phyloP scores from a whole-genome alignment of 2,113 vertebrate species.

The Erpornis zantholeuca region DNA sequence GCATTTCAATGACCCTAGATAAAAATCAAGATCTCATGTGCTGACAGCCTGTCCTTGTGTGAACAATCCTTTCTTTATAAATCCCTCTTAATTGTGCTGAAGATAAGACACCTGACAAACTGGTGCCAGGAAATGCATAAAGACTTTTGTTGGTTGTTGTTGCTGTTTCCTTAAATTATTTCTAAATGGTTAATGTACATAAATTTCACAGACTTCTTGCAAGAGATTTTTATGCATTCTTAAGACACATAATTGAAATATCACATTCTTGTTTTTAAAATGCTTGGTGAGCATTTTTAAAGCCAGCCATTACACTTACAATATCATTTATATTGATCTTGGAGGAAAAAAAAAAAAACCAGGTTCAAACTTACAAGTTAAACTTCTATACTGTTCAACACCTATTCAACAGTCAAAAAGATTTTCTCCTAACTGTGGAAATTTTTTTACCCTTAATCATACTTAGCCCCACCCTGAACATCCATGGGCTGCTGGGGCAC shows the following conservation, averaged over 20 bases:
- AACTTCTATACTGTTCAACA: not conserved
- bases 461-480: too few species aligned
- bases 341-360: not conserved
- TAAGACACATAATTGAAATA: not conserved
- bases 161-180: not conserved
- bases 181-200: not conserved
- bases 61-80: not conserved
- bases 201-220: not conserved
- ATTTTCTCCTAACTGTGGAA: fast-evolving
- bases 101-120: not conserved
- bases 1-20: not conserved
- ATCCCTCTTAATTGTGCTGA: not conserved
- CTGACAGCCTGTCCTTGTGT: not conserved
- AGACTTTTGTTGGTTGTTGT: not conserved
- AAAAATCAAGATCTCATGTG: not conserved
- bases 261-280: not conserved
- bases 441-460: not conserved
- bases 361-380: not conserved
- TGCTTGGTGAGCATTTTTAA: not conserved
- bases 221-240: not conserved
- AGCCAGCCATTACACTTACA: not conserved
- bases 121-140: not conserved
- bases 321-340: not conserved
- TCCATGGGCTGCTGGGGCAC: not conserved
- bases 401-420: not conserved